phyloP scores from a whole-genome alignment of 1,140 invertebrate species.

The Metaphire vulgaris region DNA sequence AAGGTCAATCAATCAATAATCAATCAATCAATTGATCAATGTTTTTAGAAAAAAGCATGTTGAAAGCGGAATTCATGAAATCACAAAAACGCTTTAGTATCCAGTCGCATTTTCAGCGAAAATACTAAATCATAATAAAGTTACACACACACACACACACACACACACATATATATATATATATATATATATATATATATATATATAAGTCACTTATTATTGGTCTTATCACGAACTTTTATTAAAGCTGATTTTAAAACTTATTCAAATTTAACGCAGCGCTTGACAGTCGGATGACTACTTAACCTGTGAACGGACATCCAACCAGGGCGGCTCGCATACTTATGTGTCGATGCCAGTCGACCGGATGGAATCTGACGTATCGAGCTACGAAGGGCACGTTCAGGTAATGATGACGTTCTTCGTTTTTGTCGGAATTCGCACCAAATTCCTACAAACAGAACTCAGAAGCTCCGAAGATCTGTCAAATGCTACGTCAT shows the following conservation, averaged over 20 bases:
- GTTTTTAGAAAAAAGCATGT: too few species aligned
- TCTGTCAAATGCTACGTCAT: not conserved
- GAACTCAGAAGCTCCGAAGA: not conserved
- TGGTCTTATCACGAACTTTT: not conserved
- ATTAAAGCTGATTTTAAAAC: not conserved
- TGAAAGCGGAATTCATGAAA: too few species aligned
- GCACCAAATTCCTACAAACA: constrained; percentile 55
- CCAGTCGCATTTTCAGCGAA: too few species aligned
- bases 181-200: not conserved
- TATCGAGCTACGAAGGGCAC: constrained; percentile 56
- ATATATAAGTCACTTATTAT: not conserved
- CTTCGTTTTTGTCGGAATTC: constrained; percentile 57
- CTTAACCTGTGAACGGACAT: constrained; percentile 54
- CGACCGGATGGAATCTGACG: constrained; percentile 56
- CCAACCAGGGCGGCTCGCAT: constrained; percentile 56
- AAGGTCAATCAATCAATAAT: too few species aligned
- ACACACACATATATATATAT: too few species aligned
- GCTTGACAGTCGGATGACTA: not conserved
- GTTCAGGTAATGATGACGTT: constrained; percentile 57
- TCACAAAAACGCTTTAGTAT: too few species aligned
- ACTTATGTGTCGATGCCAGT: constrained; percentile 55
- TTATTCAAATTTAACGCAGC: not conserved
- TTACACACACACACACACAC: too few species aligned
- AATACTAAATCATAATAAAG: too few species aligned
- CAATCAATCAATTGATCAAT: too few species aligned